phyloP scores from a whole-genome alignment of 2,113 vertebrate species.

The Malurus melanocephalus region DNA sequence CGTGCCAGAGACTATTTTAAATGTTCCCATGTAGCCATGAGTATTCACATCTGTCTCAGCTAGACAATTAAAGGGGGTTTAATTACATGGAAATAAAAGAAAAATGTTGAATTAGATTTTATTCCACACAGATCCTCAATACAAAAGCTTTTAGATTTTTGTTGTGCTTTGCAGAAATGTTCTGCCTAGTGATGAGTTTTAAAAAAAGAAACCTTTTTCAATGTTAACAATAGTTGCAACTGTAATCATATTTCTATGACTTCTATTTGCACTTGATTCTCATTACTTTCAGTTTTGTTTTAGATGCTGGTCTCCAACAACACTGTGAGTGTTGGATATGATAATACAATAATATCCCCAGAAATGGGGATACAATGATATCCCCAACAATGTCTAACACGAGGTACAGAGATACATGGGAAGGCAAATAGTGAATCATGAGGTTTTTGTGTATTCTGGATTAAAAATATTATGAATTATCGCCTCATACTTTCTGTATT shows the following conservation, averaged over 20 bases:
- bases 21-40: slow-evolving; percentile 41
- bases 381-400: neutral
- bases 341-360: neutral
- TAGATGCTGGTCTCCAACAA: neutral
- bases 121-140: neutral
- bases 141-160: neutral
- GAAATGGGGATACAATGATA: neutral
- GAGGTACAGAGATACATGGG: neutral
- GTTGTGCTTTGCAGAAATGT: neutral
- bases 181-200: neutral
- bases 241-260: neutral
- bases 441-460: neutral
- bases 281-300: neutral
- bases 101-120: neutral
- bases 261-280: neutral
- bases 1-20: slow-evolving; percentile 71
- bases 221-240: neutral
- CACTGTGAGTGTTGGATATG: neutral
- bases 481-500: neutral
- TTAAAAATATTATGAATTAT: neutral
- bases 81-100: neutral
- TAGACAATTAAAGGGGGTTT: slow-evolving; percentile 17
- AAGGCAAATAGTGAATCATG: neutral
- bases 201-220: neutral
- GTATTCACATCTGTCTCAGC: neutral